A percentile compares a stretch with the other conserved stretches of the same genome.
These are phyloP conservation scores for Solea solea DNA, from an alignment of 2,113 vertebrate genomes.

Conservation along the genomic window DNA sequence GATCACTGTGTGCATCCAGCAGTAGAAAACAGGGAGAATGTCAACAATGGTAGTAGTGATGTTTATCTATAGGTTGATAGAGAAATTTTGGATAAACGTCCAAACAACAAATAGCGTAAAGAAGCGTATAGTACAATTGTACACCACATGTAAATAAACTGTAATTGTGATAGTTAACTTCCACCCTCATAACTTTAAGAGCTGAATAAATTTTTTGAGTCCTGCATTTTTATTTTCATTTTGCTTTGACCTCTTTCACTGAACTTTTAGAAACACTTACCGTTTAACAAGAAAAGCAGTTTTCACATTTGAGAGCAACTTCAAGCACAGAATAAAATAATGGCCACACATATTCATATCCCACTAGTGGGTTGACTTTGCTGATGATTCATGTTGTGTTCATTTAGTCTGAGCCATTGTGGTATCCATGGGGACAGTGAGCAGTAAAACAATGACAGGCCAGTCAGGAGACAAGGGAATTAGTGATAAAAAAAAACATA, in stretches of 20 bases:
- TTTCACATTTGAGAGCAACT: not conserved
- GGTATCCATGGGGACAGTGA: conserved; percentile 40
- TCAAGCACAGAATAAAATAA: conserved; percentile 13
- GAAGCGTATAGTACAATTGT: conserved; percentile 21
- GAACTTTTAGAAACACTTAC: not conserved
- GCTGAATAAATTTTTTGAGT: conserved; percentile 70
- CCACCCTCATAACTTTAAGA: conserved; percentile 50
- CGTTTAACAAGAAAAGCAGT: not conserved
- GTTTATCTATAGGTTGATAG: conserved; percentile 23
- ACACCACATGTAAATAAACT: conserved; percentile 71
- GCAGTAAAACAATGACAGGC: conserved; percentile 20
- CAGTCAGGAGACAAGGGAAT: conserved; percentile 16
- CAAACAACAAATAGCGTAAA: not conserved
- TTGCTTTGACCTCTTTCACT: conserved; percentile 9
- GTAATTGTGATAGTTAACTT: conserved; percentile 48
- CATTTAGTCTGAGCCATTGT: conserved; percentile 20
- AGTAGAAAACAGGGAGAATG: conserved; percentile 22
- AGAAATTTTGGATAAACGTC: conserved; percentile 49
- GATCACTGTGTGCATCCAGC: conserved; percentile 17
- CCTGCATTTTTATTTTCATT: conserved; percentile 15
- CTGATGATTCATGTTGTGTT: conserved; percentile 50
- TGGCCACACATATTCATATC: conserved; percentile 29
- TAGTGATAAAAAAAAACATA: not conserved
- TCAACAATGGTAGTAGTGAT: conserved; percentile 23
- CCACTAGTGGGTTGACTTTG: conserved; percentile 30